Base-by-base conservation (phyloP, 2,888 invertebrate genomes). In the Lasioglossum morio region DNA sequence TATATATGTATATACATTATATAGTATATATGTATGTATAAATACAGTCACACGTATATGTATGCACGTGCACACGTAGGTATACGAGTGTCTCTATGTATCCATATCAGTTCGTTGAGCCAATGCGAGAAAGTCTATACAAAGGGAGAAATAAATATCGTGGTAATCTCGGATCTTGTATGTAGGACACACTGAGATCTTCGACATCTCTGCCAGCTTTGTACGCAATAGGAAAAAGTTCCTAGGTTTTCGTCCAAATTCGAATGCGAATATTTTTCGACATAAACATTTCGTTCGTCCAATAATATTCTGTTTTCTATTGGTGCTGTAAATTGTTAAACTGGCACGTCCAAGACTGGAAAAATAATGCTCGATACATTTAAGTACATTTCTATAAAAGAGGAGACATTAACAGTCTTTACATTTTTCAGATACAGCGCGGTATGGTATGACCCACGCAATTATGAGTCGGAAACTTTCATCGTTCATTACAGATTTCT, bases 111-210 rank as follows among this genome's bases (percentile, higher is more conserved):
- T 73, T 77, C 86, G 79, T 77, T 75, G 79, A 63, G 86, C 63
- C 69, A 84, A 66, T 79, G 85, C 85, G 86, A 88, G 86, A 90
- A 88, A 90, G 87, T 88, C 83, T 86, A 85, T 83, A 92, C 92
- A 93, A 92, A 92, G 92, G 80, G 84, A 84, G 91, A 93, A 93
- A 94, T 94, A 94, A 94, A 94, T 94, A 94, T 93, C 90, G 91
- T 88, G 84, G 81, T 92, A 92, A 91, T 91, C 91, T 88, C 86
- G 77, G 86, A 90, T 90, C 77, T 85, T 82, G 86, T 83, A 88
- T 88, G 82, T 91, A 86, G 91, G 85, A 89, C 89, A 86, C 88
- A 77, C 83, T 37, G 40, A 53, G 80, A 84, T 88, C 75, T 66
- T 80, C 78, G 78, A 81, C 40, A 69, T 74, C 60, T 63, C 60